phyloP scores from a whole-genome alignment of 2,113 vertebrate species.

The Fregetta grallaria region DNA sequence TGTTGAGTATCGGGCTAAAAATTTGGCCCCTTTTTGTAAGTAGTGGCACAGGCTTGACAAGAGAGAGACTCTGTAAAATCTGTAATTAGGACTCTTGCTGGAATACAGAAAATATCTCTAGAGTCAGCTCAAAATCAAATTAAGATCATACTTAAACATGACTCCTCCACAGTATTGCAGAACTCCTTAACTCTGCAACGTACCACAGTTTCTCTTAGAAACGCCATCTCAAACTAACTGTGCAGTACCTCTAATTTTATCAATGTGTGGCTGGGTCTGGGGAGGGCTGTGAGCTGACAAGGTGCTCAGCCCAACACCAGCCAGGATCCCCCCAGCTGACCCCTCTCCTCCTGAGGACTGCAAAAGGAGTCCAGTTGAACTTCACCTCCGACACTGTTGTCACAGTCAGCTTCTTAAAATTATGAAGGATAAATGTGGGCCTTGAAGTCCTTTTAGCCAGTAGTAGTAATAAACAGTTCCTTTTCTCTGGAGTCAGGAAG shows the following conservation, averaged over 20 bases:
- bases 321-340: background rate
- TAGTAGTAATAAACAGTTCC: background rate
- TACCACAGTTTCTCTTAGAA: background rate
- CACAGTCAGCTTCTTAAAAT: background rate
- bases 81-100: background rate
- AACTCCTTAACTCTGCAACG: background rate
- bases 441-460: background rate
- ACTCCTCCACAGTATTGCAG: background rate
- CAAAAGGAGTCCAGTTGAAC: background rate
- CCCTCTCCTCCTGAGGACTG: background rate
- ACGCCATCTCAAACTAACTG: fast-evolving
- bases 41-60: background rate
- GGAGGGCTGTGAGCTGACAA: background rate
- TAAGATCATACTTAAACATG: background rate
- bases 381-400: background rate
- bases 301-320: fast-evolving
- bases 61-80: background rate
- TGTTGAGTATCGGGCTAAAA: background rate
- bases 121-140: background rate
- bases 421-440: background rate
- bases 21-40: background rate
- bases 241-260: background rate
- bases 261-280: background rate
- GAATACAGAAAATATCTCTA: background rate
- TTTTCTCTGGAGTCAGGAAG: background rate